These are phyloP conservation scores for Xylocampa areola DNA, from an alignment of 2,888 invertebrate species.

Conservation along the genomic window DNA sequence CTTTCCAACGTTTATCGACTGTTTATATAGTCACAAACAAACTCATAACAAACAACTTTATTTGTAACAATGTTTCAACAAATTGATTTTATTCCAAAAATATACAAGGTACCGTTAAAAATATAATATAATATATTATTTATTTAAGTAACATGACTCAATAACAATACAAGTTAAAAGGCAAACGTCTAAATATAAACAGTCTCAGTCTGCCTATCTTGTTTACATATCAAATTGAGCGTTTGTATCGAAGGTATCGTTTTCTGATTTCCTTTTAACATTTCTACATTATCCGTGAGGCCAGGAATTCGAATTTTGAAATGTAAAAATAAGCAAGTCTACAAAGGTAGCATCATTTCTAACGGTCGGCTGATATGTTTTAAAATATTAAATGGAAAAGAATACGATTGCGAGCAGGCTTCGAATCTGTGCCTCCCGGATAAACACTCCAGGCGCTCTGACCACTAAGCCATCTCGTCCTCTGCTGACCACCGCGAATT, in stretches of 20 bases:
- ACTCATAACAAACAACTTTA: slow-evolving; percentile 8
- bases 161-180: slow-evolving; percentile 23
- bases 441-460: too few relatives aligned
- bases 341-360: not conserved
- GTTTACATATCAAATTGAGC: slow-evolving; percentile 60
- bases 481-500: too few relatives aligned
- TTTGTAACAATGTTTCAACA: slow-evolving; percentile 4
- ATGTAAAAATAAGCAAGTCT: slow-evolving; percentile 14
- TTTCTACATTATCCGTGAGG: slow-evolving; percentile 3
- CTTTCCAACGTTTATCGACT: not conserved
- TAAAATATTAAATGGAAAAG: too few relatives aligned
- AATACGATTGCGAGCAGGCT: too few relatives aligned
- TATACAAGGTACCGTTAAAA: slow-evolving; percentile 22
- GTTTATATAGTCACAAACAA: slow-evolving; percentile 7
- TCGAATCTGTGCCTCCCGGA: too few relatives aligned
- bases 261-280: slow-evolving; percentile 31
- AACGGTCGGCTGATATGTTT: slow-evolving; percentile 2
- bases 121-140: slow-evolving; percentile 39
- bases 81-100: slow-evolving; percentile 28
- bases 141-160: too few relatives aligned
- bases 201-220: slow-evolving; percentile 36
- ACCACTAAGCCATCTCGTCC: too few relatives aligned
- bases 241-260: slow-evolving; percentile 30
- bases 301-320: too few relatives aligned
- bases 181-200: slow-evolving; percentile 21